Evolutionary conservation across 2,797 vertebrate species (phyloP), one percentile per base, ranked within the genome.

Genomic region (Chelmon rostratus): DNA sequence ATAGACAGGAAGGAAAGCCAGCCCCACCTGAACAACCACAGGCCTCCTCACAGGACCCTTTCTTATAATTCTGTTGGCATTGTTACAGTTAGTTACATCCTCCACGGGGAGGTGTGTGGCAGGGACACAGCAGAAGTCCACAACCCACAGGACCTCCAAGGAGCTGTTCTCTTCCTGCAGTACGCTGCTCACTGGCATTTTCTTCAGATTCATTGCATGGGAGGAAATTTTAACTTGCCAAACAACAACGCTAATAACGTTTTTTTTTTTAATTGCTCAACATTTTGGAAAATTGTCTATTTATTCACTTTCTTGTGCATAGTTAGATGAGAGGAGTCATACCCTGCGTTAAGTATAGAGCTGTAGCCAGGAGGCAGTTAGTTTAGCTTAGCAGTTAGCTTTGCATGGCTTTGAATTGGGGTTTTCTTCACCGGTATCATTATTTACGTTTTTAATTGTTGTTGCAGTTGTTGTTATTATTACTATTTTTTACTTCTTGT

Each of bases 41-140:
- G 37, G 31, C 23, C 8, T 15, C 13, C 40, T 63, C 53, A 42
- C 47, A 28, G 66, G 40, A 74, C 12, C 8, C 23, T 21, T 23
- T 68, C 28, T 49, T 66, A 19, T 57, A 67, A 44, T 53, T 50
- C 56, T 54, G 68, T 35, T 50, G 70, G 71, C 49, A 31, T 35
- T 19, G 3, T 35, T 53, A 25, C 56, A 47, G 59, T 28, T 59
- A 28, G 46, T 25, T 65, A 59, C 66, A 54, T 33, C 19, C 21
- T 61, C 53, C 64, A n/a, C 25, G 40, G 65, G 31, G 59, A 69
- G 62, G 16, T 21, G 64, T 19, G 58, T 25, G 25, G 49, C 54
- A 57, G n/a, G 37, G 42, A 21, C 71, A 25, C 44, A 46, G 54
- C 68, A 63, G 21, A 49, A 42, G 53, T 49, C 31, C 59, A 35